A percentile compares a stretch with the other conserved stretches of the same genome.
These are phyloP conservation scores for Crotalus horridus DNA, from an alignment of 2,113 vertebrate species.

Conservation along the genomic window DNA sequence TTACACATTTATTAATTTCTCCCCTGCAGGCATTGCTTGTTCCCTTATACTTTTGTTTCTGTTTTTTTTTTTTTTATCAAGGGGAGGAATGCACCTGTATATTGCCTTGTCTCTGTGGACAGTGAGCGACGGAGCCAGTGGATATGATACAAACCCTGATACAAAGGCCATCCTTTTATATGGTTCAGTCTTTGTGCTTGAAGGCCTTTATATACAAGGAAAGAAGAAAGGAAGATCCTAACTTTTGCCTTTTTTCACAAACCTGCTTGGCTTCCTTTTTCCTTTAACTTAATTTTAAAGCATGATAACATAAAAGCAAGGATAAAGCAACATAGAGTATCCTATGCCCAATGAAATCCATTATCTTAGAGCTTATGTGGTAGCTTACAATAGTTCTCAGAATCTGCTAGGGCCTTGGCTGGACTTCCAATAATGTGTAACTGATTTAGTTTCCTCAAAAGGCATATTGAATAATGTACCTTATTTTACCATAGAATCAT, in stretches of 20 bases:
- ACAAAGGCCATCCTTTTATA: neutral
- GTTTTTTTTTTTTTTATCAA: constrained; percentile 1
- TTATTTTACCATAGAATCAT: neutral
- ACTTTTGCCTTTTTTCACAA: neutral
- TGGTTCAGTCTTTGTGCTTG: neutral
- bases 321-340: neutral
- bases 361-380: neutral
- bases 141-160: rapidly evolving
- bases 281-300: neutral
- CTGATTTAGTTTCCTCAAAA: neutral
- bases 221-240: neutral
- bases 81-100: neutral
- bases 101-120: neutral
- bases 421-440: neutral
- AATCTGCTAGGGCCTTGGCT: neutral
- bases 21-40: neutral
- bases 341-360: neutral
- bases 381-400: neutral
- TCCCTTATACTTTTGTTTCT: constrained; percentile 6
- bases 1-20: constrained; percentile 32
- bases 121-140: neutral
- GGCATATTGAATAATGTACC: neutral
- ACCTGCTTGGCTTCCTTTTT: neutral
- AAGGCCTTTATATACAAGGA: neutral
- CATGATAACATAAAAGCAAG: neutral